phyloP scores from a whole-genome alignment of 2,888 invertebrate species.

The Acrocyrtus sp. region DNA sequence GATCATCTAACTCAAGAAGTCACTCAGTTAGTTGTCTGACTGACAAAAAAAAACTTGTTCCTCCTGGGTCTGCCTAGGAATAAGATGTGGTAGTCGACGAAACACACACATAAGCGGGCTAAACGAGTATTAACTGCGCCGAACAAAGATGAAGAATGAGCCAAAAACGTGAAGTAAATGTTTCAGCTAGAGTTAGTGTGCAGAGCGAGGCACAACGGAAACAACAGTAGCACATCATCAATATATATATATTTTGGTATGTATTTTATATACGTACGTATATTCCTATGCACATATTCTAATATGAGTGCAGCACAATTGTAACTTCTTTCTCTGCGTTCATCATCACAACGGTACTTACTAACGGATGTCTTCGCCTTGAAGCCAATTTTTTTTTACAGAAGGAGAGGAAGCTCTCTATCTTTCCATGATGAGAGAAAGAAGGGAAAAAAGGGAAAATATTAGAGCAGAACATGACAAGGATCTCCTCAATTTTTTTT shows the following conservation, averaged over 20 bases:
- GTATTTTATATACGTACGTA: neutral
- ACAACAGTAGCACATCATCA: neutral
- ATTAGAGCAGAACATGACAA: slow-evolving; percentile 55
- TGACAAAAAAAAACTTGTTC: slow-evolving; percentile 40
- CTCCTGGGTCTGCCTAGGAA: slow-evolving; percentile 26
- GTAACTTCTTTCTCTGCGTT: slow-evolving; percentile 25
- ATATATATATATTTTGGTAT: no score
- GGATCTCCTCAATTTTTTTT: slow-evolving; percentile 34
- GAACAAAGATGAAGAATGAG: neutral
- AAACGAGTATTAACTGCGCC: neutral
- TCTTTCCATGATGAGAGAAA: slow-evolving; percentile 21
- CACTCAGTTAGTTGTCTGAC: slow-evolving; percentile 36
- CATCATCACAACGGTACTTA: slow-evolving; percentile 43
- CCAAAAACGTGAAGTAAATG: slow-evolving; percentile 18
- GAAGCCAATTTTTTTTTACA: slow-evolving; percentile 29
- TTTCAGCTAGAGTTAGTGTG: no score
- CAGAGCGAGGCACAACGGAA: slow-evolving; percentile 1
- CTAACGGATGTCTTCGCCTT: slow-evolving; percentile 47
- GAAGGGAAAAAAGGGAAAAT: slow-evolving; percentile 51
- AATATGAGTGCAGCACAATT: slow-evolving; percentile 30
- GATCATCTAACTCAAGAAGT: slow-evolving; percentile 38
- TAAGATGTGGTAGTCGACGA: slow-evolving; percentile 2
- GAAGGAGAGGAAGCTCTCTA: slow-evolving; percentile 31
- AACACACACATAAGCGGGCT: neutral
- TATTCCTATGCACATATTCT: neutral